Evolutionary conservation across 2,113 vertebrate species (phyloP), one percentile per base, ranked within the genome.

Genomic region (Rousettus leschenaultii): DNA sequence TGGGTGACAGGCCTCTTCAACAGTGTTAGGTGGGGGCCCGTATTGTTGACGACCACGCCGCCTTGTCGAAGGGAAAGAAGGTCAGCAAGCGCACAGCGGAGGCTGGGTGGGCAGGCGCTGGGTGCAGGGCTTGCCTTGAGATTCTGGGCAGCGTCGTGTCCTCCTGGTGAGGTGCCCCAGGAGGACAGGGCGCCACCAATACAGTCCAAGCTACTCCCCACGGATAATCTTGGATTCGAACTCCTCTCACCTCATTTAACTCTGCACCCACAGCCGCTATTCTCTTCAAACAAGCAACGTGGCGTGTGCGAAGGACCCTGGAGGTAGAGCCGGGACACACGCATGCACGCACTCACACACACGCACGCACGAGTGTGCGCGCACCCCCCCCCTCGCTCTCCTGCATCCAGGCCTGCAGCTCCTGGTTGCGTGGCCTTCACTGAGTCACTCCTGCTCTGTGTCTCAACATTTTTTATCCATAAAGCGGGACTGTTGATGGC

Each of bases 21-120:
- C 51, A 82, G 96, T 96, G 71, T 93, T 95, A 97, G 96, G 96
- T 96, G 91, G 95, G 95, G 90, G 96, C 89, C 97, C 97, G 93
- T 93, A 95, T 98, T 97, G 97, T 96, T 97, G 83, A 98, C 96
- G 97, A 97, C 96, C 83, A 95, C 13, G 59, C 0, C 2, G 55
- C 73, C 83, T 96, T 80, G 71, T 95, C 94, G 91, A 55, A 97
- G 85, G 74, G 88, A 98, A 98, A 96, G 63, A 95, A 97, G 97
- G 92, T 96, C 96, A 97, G 94, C 2, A 8, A 38, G 68, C 3
- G 3, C n/a, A 0, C 11, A 38, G 74, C 2, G 14, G 79, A 40
- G 71, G 66, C 84, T 65, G 77, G 28, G 35, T 30, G 38, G 51
- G 53, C 1, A 11, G 51, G 21, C 0, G 0, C 73, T 2, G 45